Evolutionary conservation across 2,113 vertebrate genomes (phyloP), one percentile per base, ranked within the genome.

Genomic region (Corvus cornix): DNA sequence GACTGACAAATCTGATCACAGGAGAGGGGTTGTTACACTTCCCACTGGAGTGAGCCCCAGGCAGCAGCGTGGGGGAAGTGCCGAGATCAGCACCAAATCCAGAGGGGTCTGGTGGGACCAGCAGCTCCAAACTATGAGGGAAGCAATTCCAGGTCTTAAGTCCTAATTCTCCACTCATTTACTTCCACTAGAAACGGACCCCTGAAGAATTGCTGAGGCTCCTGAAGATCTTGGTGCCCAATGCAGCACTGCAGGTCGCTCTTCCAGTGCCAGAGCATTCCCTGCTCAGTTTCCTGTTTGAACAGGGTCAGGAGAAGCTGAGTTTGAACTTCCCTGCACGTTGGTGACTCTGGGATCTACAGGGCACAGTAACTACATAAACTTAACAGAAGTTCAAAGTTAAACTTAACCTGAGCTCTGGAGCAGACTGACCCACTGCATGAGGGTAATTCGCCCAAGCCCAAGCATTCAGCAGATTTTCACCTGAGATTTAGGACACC

Each of bases 401-500:
- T 31, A 11, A 48, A 35, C 64, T 5, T 16, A 53, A 60, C 18
- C 44, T 1, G 33, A 49, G 39, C 4, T 55, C 37, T 49, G 52
- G 51, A 58, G 13, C 18, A 58, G 83, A 5, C 26, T 0, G 3
- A 79, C 11, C 48, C 11, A 17, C 24, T 0, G 30, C 30, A 7
- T 0, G 28, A 35, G 49, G 35, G 5, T 0, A 17, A 13, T 51
- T 28, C 23, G 10, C 14, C 56, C 3, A 41, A 1, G 7, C 22
- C 62, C n/a, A 18, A 9, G 56, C 0, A 0, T 17, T 64, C 69
- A 15, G 70, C 39, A 17, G 7, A 23, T n/a, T 48, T 44, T 9
- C 41, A 77, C 95, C 95, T 97, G 96, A 95, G 96, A 89, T 70
- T 74, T 28, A 31, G 55, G 53, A 74, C 53, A 81, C 49, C 82